Evolutionary conservation across 1,140 invertebrate genomes (phyloP).

Genomic region (Drosophila orena): DNA sequence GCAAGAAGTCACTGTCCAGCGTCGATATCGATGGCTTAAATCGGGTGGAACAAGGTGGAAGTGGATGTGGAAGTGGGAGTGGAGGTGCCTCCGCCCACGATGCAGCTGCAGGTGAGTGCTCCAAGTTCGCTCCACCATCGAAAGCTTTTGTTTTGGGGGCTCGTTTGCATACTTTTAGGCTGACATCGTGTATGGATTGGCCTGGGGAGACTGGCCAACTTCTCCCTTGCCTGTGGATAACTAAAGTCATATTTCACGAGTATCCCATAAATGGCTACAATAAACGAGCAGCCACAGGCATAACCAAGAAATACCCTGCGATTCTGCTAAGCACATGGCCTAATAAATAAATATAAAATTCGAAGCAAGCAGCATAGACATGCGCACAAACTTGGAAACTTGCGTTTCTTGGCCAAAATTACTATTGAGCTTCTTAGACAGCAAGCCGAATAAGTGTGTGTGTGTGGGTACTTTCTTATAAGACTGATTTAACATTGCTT

Average conservation of each 20-base stretch:
- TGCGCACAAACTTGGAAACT: background rate
- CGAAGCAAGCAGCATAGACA: background rate
- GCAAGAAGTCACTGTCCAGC: slow-evolving; percentile 48
- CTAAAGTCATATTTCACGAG: slow-evolving; percentile 53
- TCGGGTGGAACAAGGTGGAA: slow-evolving; percentile 5
- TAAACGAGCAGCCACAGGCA: slow-evolving; percentile 10
- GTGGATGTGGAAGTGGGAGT: background rate
- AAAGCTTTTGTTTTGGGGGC: slow-evolving; percentile 47
- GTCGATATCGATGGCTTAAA: slow-evolving; percentile 28
- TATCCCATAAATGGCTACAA: slow-evolving; percentile 54
- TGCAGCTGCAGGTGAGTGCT: slow-evolving; percentile 62
- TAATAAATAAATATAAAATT: background rate
- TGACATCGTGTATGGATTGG: slow-evolving; percentile 45
- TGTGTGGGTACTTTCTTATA: too few relatives aligned
- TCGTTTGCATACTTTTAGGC: slow-evolving; percentile 69
- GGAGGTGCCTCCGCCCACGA: slow-evolving; percentile 1
- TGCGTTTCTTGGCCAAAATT: too few relatives aligned
- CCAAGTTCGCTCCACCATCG: slow-evolving; percentile 2
- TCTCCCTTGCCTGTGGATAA: slow-evolving; percentile 5
- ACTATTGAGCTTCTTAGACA: too few relatives aligned
- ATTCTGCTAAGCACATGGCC: too few relatives aligned
- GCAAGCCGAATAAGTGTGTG: too few relatives aligned
- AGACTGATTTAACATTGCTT: too few relatives aligned
- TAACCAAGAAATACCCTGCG: background rate
- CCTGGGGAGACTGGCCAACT: slow-evolving; percentile 16